Base-by-base conservation (phyloP, 64 coral and sea anemone species). In the Montipora sp. region DNA sequence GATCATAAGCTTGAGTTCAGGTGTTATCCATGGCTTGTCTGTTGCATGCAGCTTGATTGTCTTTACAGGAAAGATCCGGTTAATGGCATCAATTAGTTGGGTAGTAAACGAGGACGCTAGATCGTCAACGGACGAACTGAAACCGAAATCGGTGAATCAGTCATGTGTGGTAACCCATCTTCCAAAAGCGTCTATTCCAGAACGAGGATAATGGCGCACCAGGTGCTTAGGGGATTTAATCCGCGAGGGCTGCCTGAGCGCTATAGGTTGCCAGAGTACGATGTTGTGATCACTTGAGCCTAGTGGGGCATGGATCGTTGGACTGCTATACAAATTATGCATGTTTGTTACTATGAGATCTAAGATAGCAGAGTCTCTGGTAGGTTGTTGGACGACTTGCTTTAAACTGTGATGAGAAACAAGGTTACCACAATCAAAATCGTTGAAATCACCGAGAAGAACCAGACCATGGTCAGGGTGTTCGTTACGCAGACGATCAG, bases 301-400 rank as follows among this genome's bases (percentile, higher is more conserved):
- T 50, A 92, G 36, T 0, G 89, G 53, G 53, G 77, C 94, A 46
- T 53, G 24, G 61, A 78, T 67, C 18, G 22, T 57, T 13, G 87
- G 68, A 46, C 66, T 94, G 16, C 44, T 55, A 89, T 89, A 89
- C 3, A 92, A 27, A 75, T 80, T 76, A 66, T 73, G 70, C 68
- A 92, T 63, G 14, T 95, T 95, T 59, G 89, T 91, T 50, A 90
- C 51, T 87, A 81, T 91, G 71, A 95, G 89, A 68, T 95, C 89
- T 95, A 92, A 92, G n/a, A 79, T 91, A 60, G 83, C 66, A 44
- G 27, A 23, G 23, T 61, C 70, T 77, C 94, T 89, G 74, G 90
- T 92, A 82, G 85, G 90, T 47, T 77, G 85, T 60, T 96, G 51
- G 68, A 96, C 90, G 43, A 96, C 90, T 92, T 96, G 90, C 53